Conservation (phyloP, 2,797 vertebrate genomes). For the Muscicapa striata region DNA sequence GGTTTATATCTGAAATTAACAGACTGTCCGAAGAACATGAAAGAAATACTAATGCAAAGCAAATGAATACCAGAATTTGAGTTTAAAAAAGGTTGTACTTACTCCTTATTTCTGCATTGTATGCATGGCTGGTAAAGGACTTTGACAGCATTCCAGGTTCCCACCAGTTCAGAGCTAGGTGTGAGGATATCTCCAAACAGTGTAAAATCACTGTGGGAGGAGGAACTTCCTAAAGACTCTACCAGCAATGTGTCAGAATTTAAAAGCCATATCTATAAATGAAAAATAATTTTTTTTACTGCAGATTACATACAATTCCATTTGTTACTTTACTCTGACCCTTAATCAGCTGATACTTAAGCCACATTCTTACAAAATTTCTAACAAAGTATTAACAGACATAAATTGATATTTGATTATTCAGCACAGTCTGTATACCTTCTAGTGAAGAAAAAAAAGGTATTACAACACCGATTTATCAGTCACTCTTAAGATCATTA, state of each 20-base stretch:
- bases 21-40: neutral
- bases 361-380: neutral
- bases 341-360: neutral
- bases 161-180: slow-evolving; percentile 60
- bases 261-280: slow-evolving; percentile 91
- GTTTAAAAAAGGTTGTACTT: slow-evolving; percentile 69
- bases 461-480: neutral
- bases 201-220: slow-evolving; percentile 55
- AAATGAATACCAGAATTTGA: neutral
- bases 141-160: slow-evolving; percentile 82
- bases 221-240: slow-evolving; percentile 74
- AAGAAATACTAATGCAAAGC: neutral
- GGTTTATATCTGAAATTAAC: neutral
- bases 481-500: neutral
- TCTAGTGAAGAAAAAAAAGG: neutral
- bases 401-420: neutral
- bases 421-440: neutral
- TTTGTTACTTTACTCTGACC: neutral
- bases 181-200: slow-evolving; percentile 61
- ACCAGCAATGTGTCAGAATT: slow-evolving; percentile 91
- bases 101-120: slow-evolving; percentile 85
- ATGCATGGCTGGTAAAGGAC: slow-evolving; percentile 88
- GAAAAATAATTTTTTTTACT: slow-evolving; percentile 22
- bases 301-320: neutral
- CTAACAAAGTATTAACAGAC: neutral